Percentiles rank a stretch among this genome's conserved stretches.
Evolutionary conservation across 2,113 vertebrate genomes (phyloP).

Genomic region (Archocentrus centrarchus): DNA sequence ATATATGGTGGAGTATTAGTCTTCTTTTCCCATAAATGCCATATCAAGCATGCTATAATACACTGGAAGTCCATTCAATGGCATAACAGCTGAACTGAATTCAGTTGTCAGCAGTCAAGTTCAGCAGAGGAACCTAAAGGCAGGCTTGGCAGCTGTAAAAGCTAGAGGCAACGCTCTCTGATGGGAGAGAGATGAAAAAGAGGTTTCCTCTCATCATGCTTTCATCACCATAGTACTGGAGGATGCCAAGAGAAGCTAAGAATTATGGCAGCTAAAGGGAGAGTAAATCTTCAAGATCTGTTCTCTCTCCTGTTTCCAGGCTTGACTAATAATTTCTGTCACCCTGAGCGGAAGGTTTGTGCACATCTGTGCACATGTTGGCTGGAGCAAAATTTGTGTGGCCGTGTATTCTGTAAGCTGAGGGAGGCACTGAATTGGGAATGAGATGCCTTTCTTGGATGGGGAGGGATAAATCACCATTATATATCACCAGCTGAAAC

Average conservation of each 20-base stretch:
- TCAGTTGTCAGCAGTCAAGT: constrained; percentile 46
- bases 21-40: constrained; percentile 14
- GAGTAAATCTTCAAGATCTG: constrained; percentile 64
- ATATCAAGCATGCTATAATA: constrained; percentile 21
- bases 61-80: constrained; percentile 6
- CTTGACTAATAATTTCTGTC: constrained; percentile 66
- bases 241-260: constrained; percentile 32
- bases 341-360: constrained; percentile 32
- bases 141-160: constrained; percentile 42
- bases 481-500: constrained; percentile 37
- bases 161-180: constrained; percentile 58
- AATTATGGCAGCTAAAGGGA: constrained; percentile 55
- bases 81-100: constrained; percentile 43
- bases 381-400: not conserved
- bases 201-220: constrained; percentile 63
- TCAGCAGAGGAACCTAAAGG: constrained; percentile 35
- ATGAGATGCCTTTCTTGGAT: constrained; percentile 18
- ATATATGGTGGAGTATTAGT: not conserved
- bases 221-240: constrained; percentile 61
- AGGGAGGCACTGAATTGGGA: not conserved
- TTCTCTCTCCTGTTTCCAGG: constrained; percentile 31
- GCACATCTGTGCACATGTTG: constrained; percentile 46
- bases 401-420: not conserved
- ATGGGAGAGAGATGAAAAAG: constrained; percentile 67
- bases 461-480: constrained; percentile 19